Evolutionary conservation across 2,888 invertebrate species (phyloP), one percentile per base, ranked within the genome.

Genomic region (Tinea semifulvella): DNA sequence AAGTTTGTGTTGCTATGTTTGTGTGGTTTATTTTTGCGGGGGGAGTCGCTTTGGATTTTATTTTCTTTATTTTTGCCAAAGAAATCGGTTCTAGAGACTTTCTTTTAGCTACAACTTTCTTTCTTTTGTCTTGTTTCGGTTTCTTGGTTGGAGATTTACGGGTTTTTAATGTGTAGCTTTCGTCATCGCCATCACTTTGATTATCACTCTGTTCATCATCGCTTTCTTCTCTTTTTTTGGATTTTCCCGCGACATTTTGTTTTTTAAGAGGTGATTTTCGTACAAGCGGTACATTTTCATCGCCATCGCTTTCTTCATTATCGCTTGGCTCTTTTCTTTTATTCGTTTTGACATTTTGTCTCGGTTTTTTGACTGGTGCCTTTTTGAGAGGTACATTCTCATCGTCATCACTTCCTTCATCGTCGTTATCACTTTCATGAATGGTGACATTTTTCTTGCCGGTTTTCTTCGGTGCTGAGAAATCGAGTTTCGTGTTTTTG

Each of bases 401-500:
- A n/a, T n/a, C n/a, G n/a, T n/a, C 50, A 20, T 55, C 50, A 40
- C 49, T 46, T 11, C 47, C 51, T 7, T 45, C 50, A 43, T 17
- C 19, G 5, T 39, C 50, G 31, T 39, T 16, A 13, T 39, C 39
- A 38, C 45, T 45, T 18, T 50, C 48, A 40, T 47, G 49, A 8
- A 8, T 18, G 11, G 2, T 17, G 11, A 10, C 31, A 31, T 31
- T 31, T 13, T 40, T 48, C 27, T 45, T 46, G 13, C 4, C 7
- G 44, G 44, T 53, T 39, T 31, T 31, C 13, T 62, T 71, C 39
- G 43, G 58, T 16, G 60, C 48, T 40, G 69, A 69, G 56, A 89
- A 89, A 36, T 83, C 84, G 14, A 92, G 65, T 51, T 86, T 85
- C 31, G 84, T 85, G 35, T 61, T 77, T 42, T 80, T 68, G 0